A percentile compares a stretch with the other conserved stretches of the same genome.
Conservation (phyloP, 92 coral and sea anemone genomes). For the Palythoa grandiflora region DNA sequence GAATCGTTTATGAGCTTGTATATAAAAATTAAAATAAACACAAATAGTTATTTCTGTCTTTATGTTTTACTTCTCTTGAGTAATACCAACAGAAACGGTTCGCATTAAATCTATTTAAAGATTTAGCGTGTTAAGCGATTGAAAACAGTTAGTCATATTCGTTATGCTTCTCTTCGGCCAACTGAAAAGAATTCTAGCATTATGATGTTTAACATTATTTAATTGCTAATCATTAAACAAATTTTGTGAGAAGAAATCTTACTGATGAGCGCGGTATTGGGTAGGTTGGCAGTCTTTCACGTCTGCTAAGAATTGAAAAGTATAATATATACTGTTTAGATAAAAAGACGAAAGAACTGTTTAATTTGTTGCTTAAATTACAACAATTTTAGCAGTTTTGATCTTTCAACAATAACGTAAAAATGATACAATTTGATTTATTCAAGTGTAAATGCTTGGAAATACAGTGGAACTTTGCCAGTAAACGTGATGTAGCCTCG, state of each 20-base stretch:
- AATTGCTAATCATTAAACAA: background rate
- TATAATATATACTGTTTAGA: background rate
- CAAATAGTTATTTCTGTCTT: too few relatives aligned
- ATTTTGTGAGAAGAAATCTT: background rate
- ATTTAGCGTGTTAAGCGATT: too few relatives aligned
- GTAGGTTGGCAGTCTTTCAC: background rate
- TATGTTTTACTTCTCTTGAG: too few relatives aligned
- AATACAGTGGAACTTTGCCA: background rate
- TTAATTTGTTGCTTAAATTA: background rate
- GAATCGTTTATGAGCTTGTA: too few relatives aligned
- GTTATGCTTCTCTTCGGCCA: too few relatives aligned
- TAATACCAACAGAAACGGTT: too few relatives aligned
- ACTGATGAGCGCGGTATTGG: background rate
- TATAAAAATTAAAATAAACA: too few relatives aligned
- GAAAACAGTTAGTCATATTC: too few relatives aligned
- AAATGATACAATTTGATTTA: background rate
- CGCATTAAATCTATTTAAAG: too few relatives aligned
- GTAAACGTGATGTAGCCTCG: constrained; percentile 18
- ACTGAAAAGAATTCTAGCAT: too few relatives aligned
- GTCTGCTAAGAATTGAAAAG: background rate
- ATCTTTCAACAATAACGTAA: background rate
- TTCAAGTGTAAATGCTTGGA: background rate
- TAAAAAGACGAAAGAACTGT: background rate
- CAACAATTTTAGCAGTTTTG: background rate
- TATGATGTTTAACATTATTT: too few relatives aligned